Conservation (phyloP, 2,113 vertebrate genomes). For the Larimichthys crocea region DNA sequence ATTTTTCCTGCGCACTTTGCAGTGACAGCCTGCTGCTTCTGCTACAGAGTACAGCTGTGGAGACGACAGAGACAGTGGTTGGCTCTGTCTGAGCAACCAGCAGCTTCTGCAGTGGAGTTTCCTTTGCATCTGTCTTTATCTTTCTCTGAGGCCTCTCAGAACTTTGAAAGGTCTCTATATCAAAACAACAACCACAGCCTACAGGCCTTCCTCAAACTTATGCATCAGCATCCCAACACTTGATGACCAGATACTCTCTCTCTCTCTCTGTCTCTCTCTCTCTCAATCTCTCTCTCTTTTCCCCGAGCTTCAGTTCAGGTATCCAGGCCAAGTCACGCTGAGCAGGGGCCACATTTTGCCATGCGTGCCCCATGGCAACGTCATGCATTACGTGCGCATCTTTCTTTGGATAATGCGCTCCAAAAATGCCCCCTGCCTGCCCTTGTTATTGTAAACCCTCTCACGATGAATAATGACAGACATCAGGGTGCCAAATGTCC, state of each 20-base stretch:
- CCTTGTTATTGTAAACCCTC: constrained; percentile 85
- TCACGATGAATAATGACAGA: constrained; percentile 85
- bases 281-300: constrained; percentile 45
- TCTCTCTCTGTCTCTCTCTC: constrained; percentile 38
- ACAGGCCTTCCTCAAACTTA: constrained; percentile 37
- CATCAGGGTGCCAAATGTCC: constrained; percentile 86
- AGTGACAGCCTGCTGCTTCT: constrained; percentile 33
- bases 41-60: constrained; percentile 27
- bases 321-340: constrained; percentile 52
- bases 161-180: constrained; percentile 45
- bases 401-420: constrained; percentile 72
- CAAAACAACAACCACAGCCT: constrained; percentile 52
- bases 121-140: constrained; percentile 32
- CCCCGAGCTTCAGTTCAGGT: constrained; percentile 47
- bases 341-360: constrained; percentile 55
- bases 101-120: constrained; percentile 8
- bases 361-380: constrained; percentile 54
- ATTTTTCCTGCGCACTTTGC: constrained; percentile 42
- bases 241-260: constrained; percentile 57
- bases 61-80: neutral
- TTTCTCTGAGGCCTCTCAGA: constrained; percentile 34
- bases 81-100: constrained; percentile 27
- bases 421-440: constrained; percentile 81
- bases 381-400: constrained; percentile 74
- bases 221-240: constrained; percentile 46